These are phyloP conservation scores for Notodonta dromedarius DNA, from an alignment of 2,888 invertebrate genomes.

Conservation along the genomic window DNA sequence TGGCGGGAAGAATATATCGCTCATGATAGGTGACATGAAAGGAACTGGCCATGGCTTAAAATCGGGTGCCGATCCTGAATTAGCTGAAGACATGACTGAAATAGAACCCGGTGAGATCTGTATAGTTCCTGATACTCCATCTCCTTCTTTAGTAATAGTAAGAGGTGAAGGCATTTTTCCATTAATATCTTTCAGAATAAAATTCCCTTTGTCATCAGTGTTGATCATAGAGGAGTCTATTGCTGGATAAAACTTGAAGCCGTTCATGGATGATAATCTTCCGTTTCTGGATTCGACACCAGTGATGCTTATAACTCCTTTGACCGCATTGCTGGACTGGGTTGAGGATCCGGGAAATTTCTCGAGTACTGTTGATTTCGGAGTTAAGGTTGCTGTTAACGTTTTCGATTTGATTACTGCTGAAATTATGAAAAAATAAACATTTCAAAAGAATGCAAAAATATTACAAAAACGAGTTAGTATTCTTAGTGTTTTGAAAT, in stretches of 20 bases:
- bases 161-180: constrained; percentile 42
- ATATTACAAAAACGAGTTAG: not conserved
- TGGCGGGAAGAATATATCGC: constrained; percentile 35
- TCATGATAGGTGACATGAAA: constrained; percentile 32
- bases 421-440: constrained; percentile 12
- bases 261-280: constrained; percentile 56
- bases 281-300: constrained; percentile 62
- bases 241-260: constrained; percentile 55
- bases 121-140: constrained; percentile 56
- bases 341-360: constrained; percentile 19
- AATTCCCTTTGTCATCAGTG: constrained; percentile 32
- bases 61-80: constrained; percentile 40
- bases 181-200: constrained; percentile 29
- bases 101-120: constrained; percentile 59
- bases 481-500: no score
- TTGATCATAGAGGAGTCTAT: constrained; percentile 31
- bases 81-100: constrained; percentile 54
- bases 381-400: constrained; percentile 10
- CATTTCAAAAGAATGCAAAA: not conserved
- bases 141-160: constrained; percentile 49
- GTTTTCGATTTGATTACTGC: constrained; percentile 24
- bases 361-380: not conserved
- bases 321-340: constrained; percentile 36
- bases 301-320: constrained; percentile 59
- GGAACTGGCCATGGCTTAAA: constrained; percentile 32